These are phyloP conservation scores for Austrolebias charrua DNA, from an alignment of 2,797 vertebrate genomes.

Conservation along the genomic window DNA sequence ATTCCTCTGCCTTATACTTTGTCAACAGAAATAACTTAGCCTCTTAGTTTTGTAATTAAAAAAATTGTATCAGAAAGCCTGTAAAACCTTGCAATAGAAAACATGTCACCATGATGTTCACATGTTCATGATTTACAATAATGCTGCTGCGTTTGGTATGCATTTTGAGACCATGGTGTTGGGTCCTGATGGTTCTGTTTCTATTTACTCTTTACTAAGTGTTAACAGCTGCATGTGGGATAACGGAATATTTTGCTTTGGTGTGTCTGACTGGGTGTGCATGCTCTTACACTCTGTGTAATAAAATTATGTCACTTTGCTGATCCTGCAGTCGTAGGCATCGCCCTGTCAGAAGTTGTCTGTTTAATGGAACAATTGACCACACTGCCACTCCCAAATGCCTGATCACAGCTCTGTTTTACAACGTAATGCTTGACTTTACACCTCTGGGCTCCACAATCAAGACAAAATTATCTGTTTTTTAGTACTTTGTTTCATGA, in stretches of 20 bases:
- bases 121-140: background rate
- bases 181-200: constrained; percentile 4
- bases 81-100: constrained; percentile 12
- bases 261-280: constrained; percentile 13
- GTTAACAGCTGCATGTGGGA: constrained; percentile 16
- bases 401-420: constrained; percentile 9
- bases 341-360: constrained; percentile 8
- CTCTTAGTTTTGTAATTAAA: constrained; percentile 5
- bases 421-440: constrained; percentile 1
- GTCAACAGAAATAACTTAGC: background rate
- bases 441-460: background rate
- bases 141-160: background rate
- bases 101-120: background rate
- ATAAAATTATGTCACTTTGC: constrained; percentile 25
- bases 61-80: background rate
- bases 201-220: constrained; percentile 1
- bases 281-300: background rate
- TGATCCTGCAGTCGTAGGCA: constrained; percentile 18
- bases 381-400: constrained; percentile 20
- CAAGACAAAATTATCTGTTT: background rate
- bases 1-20: constrained; percentile 2
- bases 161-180: background rate
- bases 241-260: constrained; percentile 24
- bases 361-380: constrained; percentile 16
- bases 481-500: background rate